phyloP scores from a whole-genome alignment of 2,113 vertebrate species.

The Corvus hawaiiensis region DNA sequence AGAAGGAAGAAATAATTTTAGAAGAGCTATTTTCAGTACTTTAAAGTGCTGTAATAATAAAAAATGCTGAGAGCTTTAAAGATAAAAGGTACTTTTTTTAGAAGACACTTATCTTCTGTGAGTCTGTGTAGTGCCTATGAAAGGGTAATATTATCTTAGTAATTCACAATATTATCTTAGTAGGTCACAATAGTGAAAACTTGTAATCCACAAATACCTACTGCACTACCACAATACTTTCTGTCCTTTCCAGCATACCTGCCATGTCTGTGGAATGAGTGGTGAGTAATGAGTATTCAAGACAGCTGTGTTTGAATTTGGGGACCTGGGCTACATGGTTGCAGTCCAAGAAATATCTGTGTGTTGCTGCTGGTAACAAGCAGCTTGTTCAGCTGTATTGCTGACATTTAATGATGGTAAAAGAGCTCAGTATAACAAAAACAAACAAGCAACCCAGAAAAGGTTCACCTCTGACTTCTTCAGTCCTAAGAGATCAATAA shows the following conservation, averaged over 20 bases:
- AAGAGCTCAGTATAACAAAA: neutral
- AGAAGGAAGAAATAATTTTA: neutral
- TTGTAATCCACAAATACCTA: neutral
- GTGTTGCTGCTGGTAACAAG: neutral
- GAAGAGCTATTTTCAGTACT: neutral
- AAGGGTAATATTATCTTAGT: neutral
- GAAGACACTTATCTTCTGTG: neutral
- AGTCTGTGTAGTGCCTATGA: neutral
- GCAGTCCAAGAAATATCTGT: neutral
- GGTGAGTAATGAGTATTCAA: neutral
- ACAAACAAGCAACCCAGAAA: neutral
- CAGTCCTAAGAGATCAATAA: neutral
- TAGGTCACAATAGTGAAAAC: neutral
- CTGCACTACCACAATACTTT: neutral
- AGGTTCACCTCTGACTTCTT: neutral
- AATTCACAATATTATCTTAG: neutral
- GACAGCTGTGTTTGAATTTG: neutral
- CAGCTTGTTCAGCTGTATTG: neutral
- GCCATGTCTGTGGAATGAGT: neutral
- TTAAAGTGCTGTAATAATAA: neutral
- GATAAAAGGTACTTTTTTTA: neutral
- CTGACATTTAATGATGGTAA: neutral
- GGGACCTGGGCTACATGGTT: neutral
- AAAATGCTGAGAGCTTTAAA: neutral
- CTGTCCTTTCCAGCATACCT: neutral